Base-by-base conservation (phyloP, 2,797 vertebrate genomes). In the Chaetophractus vellerosus region DNA sequence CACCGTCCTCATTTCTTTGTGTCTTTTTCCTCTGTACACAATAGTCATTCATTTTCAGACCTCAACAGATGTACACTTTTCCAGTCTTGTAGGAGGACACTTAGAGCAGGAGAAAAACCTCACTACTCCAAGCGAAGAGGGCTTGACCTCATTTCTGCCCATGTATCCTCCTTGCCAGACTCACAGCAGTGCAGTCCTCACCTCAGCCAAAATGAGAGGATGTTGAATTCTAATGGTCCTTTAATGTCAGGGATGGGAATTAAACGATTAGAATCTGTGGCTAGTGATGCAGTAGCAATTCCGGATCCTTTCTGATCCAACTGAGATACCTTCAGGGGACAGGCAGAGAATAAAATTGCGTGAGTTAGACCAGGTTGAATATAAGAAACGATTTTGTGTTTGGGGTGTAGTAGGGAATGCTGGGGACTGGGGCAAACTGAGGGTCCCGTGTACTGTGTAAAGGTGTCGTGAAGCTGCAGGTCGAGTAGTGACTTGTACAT, bases 381-480 rank as follows among this genome's bases (percentile, higher is more conserved):
- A 2, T 61, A 82, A 16, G 18, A 55, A 45, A 55, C 36, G 11
- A 11, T 24, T 24, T 33, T n/a, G 18, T 83, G 36, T 45, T 45
- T 63, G 63, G 24, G 48, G 71, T 33, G 16, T 7, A 2, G 31
- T 2, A 11, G 19, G 31, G 59, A 9, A 18, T 11, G 1, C 6
- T n/a, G 18, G 18, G 26, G 15, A n/a, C 45, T n/a, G 3, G 74
- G 6, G 5, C 12, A 38, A 31, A 50, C 8, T 28, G 31, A 38
- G 38, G 48, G n/a, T 9, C 1, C 1, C 0, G 0, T 8, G 50
- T 28, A 14, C 23, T 5, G 0, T 23, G 21, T 16, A 9, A 9
- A 55, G 31, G 2, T 15, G 0, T 26, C 15, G 1, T 36, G 3
- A 21, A 0, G 12, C 45, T 45, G 45, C 33, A 33, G 19, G 21